These are phyloP conservation scores for Diplodus sargus DNA, from an alignment of 2,797 vertebrate species.

Conservation along the genomic window DNA sequence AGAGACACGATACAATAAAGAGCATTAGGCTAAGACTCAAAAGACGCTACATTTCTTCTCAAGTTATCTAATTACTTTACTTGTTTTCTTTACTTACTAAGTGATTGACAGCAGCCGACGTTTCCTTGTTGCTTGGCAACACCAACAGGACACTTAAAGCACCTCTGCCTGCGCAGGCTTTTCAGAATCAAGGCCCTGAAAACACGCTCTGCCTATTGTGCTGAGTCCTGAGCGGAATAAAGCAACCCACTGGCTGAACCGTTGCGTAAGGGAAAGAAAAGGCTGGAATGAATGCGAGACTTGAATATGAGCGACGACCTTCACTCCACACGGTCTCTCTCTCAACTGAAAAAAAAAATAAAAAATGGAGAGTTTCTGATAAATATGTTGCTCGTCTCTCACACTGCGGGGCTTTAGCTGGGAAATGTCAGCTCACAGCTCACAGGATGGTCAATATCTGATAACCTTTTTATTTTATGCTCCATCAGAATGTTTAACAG, in stretches of 20 bases:
- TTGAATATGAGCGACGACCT: slow-evolving; percentile 29
- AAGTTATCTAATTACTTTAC: slow-evolving; percentile 47
- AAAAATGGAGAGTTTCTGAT: slow-evolving; percentile 54
- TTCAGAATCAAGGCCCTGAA: slow-evolving; percentile 59
- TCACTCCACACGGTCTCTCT: slow-evolving; percentile 15
- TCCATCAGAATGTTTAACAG: slow-evolving; percentile 72
- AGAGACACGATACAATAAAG: slow-evolving; percentile 14
- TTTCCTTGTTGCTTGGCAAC: slow-evolving; percentile 65
- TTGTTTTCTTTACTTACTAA: slow-evolving; percentile 32
- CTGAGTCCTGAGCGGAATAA: slow-evolving; percentile 25
- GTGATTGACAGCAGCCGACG: slow-evolving; percentile 49
- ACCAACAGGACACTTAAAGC: slow-evolving; percentile 41
- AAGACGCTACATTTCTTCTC: slow-evolving; percentile 33
- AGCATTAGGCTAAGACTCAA: slow-evolving; percentile 26
- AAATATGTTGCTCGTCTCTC: slow-evolving; percentile 59
- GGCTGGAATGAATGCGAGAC: not conserved
- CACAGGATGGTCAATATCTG: slow-evolving; percentile 67
- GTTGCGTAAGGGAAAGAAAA: not conserved
- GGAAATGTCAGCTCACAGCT: slow-evolving; percentile 76
- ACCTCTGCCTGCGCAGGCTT: slow-evolving; percentile 34
- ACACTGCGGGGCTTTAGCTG: slow-evolving; percentile 49
- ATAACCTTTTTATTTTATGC: slow-evolving; percentile 68
- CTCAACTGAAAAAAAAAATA: slow-evolving; percentile 16
- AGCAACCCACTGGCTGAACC: slow-evolving; percentile 15
- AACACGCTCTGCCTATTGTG: slow-evolving; percentile 37